phyloP scores from a whole-genome alignment of 2,113 vertebrate genomes.

The Mesocricetus auratus region DNA sequence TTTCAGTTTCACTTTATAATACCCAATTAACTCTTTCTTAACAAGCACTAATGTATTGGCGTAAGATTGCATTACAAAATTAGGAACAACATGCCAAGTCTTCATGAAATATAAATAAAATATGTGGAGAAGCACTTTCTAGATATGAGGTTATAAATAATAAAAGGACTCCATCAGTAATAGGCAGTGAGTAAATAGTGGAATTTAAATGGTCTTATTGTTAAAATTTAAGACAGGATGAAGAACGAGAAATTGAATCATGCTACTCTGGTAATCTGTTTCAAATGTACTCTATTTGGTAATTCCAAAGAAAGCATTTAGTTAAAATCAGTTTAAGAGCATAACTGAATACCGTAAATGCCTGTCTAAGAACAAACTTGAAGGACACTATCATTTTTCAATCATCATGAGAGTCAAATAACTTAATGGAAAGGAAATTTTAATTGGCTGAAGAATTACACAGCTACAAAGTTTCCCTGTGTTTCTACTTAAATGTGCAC shows the following conservation, averaged over 20 bases:
- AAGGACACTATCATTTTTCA: not conserved
- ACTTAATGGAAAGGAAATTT: conserved; percentile 71
- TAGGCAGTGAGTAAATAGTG: not conserved
- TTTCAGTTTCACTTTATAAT: not conserved
- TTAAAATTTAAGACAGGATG: not conserved
- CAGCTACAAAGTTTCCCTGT: conserved; percentile 63
- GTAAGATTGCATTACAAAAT: conserved; percentile 38
- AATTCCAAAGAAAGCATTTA: not conserved
- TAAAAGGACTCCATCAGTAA: not conserved
- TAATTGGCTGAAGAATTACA: conserved; percentile 35
- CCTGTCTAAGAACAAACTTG: not conserved
- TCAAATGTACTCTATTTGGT: not conserved
- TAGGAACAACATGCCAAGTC: not conserved
- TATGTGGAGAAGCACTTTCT: not conserved
- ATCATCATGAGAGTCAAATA: conserved; percentile 67
- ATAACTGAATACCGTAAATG: not conserved
- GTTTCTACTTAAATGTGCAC: conserved; percentile 59
- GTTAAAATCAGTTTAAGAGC: not conserved
- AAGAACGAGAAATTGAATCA: not conserved
- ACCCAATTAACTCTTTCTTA: not conserved
- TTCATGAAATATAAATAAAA: conserved; percentile 23
- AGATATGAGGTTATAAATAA: conserved; percentile 58
- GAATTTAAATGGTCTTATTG: not conserved
- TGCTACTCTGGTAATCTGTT: not conserved
- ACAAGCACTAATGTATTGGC: not conserved